Base-by-base conservation (phyloP, 2,797 vertebrate species). In the Sebastes jordani region DNA sequence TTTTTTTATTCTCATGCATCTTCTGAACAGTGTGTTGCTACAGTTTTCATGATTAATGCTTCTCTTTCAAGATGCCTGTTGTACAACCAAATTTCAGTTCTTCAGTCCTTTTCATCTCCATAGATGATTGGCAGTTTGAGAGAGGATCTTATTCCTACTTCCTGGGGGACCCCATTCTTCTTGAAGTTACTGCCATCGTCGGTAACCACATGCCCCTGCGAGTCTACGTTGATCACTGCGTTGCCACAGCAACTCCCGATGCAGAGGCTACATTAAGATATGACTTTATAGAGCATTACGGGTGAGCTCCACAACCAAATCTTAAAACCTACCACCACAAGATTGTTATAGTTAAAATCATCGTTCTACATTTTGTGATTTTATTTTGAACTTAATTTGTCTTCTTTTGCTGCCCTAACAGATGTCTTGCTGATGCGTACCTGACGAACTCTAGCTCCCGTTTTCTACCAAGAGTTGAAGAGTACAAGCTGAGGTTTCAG, bases 141-240 rank as follows among this genome's bases (percentile, higher is more conserved):
- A 93, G 89, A 49, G 81, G 78, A 11, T 93, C 91, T 2, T 69
- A 80, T 29, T 52, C 74, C 0, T 95, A 89, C 80, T 95, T 91
- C 71, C 71, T 95, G 25, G 95, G 94, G 1, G 91, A 95, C 55
- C 75, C 55, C 7, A 86, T 95, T 71, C 59, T 90, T 58, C 71
- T 96, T 2, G 91, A 95, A 80, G 91, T 90, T 4, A 92, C 92
- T 2, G 86, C 86, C 32, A 4, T 85, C 25, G 3, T 80, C 29
- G 56, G 70, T 52, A 80, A 91, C 61, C 95, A 95, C 82, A 18
- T 86, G 68, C 92, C 93, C 20, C 78, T 95, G n/a, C 83, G 89
- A 4, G 80, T 95, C 4, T 95, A 89, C 63, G 76, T 92, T 20
- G 94, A 95, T 77, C 87, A 76, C 49, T 96, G 95, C 77, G 85